phyloP scores from a whole-genome alignment of 1,140 invertebrate genomes.

The Bombyx mori region DNA sequence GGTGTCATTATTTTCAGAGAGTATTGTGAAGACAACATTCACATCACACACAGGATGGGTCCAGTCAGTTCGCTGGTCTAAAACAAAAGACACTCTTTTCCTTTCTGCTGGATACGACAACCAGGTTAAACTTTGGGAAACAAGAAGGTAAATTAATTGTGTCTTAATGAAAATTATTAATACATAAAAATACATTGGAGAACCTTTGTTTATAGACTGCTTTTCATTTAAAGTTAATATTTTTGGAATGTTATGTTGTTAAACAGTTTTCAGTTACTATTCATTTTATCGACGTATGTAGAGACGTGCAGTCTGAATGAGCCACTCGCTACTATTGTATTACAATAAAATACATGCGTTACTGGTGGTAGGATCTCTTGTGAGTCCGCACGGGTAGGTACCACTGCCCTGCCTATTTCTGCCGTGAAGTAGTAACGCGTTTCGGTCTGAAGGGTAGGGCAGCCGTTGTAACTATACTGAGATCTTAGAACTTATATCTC shows the following conservation, averaged over 20 bases:
- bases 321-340: no score
- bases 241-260: neutral
- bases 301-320: no score
- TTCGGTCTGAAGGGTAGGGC: no score
- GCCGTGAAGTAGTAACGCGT: no score
- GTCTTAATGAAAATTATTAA: neutral
- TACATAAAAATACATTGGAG: neutral
- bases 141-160: constrained; percentile 77
- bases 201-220: neutral
- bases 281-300: no score
- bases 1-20: constrained; percentile 73
- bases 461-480: no score
- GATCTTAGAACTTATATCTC: no score
- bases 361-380: no score
- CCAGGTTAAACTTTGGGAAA: constrained; percentile 96
- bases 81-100: constrained; percentile 87
- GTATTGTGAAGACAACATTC: constrained; percentile 89
- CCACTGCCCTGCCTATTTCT: no score
- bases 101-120: constrained; percentile 95
- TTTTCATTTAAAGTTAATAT: neutral
- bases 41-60: constrained; percentile 95
- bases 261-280: no score
- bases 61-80: constrained; percentile 90
- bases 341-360: no score
- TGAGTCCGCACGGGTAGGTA: no score